These are phyloP conservation scores for Desmophyllum pertusum DNA, from an alignment of 92 coral and sea anemone species.

Conservation along the genomic window DNA sequence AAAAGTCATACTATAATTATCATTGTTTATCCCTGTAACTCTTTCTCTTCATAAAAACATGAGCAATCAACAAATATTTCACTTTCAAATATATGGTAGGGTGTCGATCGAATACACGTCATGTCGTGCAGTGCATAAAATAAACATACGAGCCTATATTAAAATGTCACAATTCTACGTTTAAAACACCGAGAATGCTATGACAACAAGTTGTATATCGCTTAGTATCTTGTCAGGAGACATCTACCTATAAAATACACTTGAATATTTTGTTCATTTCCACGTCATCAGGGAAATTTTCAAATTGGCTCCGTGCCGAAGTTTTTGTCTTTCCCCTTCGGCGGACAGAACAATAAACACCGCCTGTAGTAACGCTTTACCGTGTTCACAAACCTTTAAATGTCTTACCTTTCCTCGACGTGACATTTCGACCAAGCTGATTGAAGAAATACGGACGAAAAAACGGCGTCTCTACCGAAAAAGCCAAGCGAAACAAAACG, in stretches of 20 bases:
- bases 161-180: too few species aligned
- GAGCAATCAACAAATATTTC: too few species aligned
- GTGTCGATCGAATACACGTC: too few species aligned
- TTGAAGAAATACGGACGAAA: background rate
- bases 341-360: background rate
- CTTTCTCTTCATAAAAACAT: too few species aligned
- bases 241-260: background rate
- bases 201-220: background rate
- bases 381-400: background rate
- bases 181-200: background rate
- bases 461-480: background rate
- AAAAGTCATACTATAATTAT: too few species aligned
- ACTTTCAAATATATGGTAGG: too few species aligned
- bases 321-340: background rate
- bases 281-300: background rate
- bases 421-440: constrained; percentile 24
- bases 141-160: too few species aligned
- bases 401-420: constrained; percentile 42
- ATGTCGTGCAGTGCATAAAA: too few species aligned
- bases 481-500: constrained; percentile 10
- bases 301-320: background rate
- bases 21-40: too few species aligned
- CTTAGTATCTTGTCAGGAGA: background rate
- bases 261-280: background rate
- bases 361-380: constrained; percentile 28